Conservation (phyloP, 2,888 invertebrate genomes). For the Prosapia bicincta region DNA sequence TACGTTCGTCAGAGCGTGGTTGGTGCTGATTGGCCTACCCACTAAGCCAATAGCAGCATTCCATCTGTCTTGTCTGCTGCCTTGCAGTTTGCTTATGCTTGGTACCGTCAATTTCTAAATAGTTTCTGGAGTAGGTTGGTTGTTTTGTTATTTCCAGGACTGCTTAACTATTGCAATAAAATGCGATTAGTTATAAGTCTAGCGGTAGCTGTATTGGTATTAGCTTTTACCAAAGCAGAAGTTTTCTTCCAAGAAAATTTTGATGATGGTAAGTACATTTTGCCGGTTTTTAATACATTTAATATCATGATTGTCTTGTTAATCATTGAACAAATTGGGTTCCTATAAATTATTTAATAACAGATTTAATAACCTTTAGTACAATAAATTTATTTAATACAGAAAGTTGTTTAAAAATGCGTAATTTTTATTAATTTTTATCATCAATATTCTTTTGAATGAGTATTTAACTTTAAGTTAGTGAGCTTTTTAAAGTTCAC, state of each 20-base stretch:
- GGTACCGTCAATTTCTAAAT: slow-evolving; percentile 15
- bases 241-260: slow-evolving; percentile 79
- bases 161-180: slow-evolving; percentile 3
- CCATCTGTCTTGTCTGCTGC: slow-evolving; percentile 61
- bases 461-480: too few relatives aligned
- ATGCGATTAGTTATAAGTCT: slow-evolving; percentile 13
- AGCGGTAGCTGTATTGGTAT: slow-evolving; percentile 18
- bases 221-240: slow-evolving; percentile 51
- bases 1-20: slow-evolving; percentile 24
- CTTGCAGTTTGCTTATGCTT: slow-evolving; percentile 21
- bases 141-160: slow-evolving; percentile 17
- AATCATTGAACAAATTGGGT: too few relatives aligned
- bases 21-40: slow-evolving; percentile 13
- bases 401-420: too few relatives aligned
- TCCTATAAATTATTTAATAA: too few relatives aligned
- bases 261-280: slow-evolving; percentile 64
- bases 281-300: background rate
- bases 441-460: too few relatives aligned
- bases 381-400: too few relatives aligned
- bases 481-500: too few relatives aligned
- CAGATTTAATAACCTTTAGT: too few relatives aligned
- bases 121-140: slow-evolving; percentile 44
- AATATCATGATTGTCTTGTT: too few relatives aligned
- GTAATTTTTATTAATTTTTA: too few relatives aligned
- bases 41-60: slow-evolving; percentile 57